Conservation (phyloP, 2,113 vertebrate genomes). For the Calidris pygmaea region DNA sequence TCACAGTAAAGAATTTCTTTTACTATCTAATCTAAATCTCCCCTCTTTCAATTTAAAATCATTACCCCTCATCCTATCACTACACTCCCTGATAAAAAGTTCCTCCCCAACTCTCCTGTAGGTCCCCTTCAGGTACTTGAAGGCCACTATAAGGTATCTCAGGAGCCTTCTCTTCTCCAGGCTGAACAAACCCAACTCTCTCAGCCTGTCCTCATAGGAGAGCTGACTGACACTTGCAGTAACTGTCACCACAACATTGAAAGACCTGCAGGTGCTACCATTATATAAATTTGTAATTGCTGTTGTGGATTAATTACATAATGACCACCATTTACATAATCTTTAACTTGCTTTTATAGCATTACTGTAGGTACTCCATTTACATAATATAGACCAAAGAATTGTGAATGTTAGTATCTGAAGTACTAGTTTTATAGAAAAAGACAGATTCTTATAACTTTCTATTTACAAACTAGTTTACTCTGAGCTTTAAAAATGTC, state of each 20-base stretch:
- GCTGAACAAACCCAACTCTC: too few relatives aligned
- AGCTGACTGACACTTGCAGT: background rate
- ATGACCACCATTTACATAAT: background rate
- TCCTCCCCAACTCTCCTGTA: too few relatives aligned
- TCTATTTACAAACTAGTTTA: background rate
- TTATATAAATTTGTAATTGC: background rate
- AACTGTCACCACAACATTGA: background rate
- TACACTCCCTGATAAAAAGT: too few relatives aligned
- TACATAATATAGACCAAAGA: background rate
- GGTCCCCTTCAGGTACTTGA: too few relatives aligned
- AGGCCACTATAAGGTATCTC: too few relatives aligned
- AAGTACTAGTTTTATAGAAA: background rate
- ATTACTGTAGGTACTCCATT: background rate
- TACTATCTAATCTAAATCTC: too few relatives aligned
- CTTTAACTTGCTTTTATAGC: background rate
- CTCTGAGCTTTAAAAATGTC: background rate
- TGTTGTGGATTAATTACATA: background rate
- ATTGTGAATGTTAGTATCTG: background rate
- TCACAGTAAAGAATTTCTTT: too few relatives aligned
- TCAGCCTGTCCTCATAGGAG: too few relatives aligned
- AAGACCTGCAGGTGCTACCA: background rate
- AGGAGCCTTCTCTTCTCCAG: too few relatives aligned
- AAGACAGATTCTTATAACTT: background rate
- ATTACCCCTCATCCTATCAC: too few relatives aligned
- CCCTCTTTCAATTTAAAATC: too few relatives aligned